Base-by-base conservation (phyloP, 2,888 invertebrate species). In the Monoplex corrugatus region DNA sequence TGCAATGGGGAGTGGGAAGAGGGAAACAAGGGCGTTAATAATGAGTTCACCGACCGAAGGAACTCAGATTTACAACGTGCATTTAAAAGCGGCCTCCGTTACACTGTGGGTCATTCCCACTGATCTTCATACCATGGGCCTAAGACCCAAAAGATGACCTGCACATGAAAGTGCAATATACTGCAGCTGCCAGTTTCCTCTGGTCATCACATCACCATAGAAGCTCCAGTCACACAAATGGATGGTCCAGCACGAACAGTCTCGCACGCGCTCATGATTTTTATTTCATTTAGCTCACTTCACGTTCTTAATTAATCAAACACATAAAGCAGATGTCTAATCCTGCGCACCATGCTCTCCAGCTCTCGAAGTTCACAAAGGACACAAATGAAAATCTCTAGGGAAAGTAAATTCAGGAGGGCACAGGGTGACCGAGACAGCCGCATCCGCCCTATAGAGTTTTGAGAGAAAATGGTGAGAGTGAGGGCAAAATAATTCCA, bases 291-390 rank as follows among this genome's bases (percentile, higher is more conserved):
- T 57, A 50, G 35, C 57, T 57, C 50, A 57, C 45, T 57, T 57
- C 35, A 19, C 57, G 32, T 57, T 57, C 38, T n/a, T 45, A 84
- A 84, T 84, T 84, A 84, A 84, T 84, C 35, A 84, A 50, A 84
- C 5, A 57, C 32, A 84, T 45, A 84, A 84, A 84, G 84, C 84
- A 84, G 84, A 84, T 28, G 84, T 50, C 84, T 84, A 84, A 84
- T 84, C 84, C 38, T 28, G 57, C 32, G 57, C 84, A 50, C 28
- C 35, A 45, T 87, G 87, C 75, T 35, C 45, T 72, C 38, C n/a
- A 45, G n/a, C 75, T 45, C 87, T 43, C 23, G 45, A 75, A 87
- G 35, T 32, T 38, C 45, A 13, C 28, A 44, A 45, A 6, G 28
- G 32, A 28, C 75, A 75, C n/a, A 50, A 45, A 72, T 57, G 87